A percentile compares a stretch with the other conserved stretches of the same genome.
These are phyloP conservation scores for Coenonympha glycerion DNA, from an alignment of 2,888 invertebrate species.

Conservation along the genomic window DNA sequence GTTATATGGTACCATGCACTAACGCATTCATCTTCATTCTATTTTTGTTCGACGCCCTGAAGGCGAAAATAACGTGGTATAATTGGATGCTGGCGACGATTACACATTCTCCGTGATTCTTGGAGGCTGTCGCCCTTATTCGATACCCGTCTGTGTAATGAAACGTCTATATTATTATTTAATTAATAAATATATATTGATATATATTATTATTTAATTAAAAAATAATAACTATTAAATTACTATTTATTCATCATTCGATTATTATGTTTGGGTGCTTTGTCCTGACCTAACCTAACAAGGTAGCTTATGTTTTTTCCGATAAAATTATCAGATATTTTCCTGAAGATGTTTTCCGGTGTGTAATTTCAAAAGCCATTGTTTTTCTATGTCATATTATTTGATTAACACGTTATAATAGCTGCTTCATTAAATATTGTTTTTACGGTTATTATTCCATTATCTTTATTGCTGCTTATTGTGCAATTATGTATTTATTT, in stretches of 20 bases:
- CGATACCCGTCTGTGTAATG: neutral
- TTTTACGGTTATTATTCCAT: conserved; percentile 4
- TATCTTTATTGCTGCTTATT: neutral
- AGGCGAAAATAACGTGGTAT: neutral
- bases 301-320: too few relatives aligned
- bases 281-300: too few relatives aligned
- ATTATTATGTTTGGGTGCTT: too few relatives aligned
- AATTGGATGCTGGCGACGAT: conserved; percentile 10
- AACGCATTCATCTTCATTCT: neutral
- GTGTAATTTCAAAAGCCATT: too few relatives aligned
- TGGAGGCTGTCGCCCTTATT: conserved; percentile 21
- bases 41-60: neutral
- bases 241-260: too few relatives aligned
- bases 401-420: neutral
- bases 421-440: neutral
- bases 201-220: neutral
- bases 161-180: neutral
- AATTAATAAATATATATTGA: neutral
- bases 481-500: conserved; percentile 6
- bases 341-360: too few relatives aligned
- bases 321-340: too few relatives aligned
- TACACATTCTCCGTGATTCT: conserved; percentile 8
- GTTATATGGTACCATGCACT: too few relatives aligned
- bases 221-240: too few relatives aligned
- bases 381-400: too few relatives aligned